Conservation (phyloP, 2,797 vertebrate species). For the Rhinatrema bivittatum region DNA sequence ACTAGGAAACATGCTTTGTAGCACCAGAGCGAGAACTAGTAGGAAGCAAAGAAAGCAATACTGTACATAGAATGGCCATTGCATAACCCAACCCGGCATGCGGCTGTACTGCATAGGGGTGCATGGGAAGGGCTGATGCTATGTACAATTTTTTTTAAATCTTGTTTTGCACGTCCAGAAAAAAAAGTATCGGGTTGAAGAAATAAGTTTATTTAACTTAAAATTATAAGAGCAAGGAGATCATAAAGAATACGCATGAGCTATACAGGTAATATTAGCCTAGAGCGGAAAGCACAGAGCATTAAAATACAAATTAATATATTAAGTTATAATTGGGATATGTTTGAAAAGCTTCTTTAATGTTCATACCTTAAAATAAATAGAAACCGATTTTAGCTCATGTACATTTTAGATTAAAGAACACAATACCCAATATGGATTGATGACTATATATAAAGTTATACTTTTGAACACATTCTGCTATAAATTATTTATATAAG, state of each 20-base stretch:
- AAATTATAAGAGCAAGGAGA: slow-evolving; percentile 25
- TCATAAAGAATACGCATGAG: slow-evolving; percentile 61
- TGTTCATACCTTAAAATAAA: slow-evolving; percentile 60
- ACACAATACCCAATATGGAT: slow-evolving; percentile 75
- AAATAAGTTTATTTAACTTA: slow-evolving; percentile 52
- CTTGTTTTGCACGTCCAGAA: slow-evolving; percentile 68
- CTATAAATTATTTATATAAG: slow-evolving; percentile 96
- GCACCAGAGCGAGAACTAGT: slow-evolving; percentile 65
- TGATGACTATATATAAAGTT: slow-evolving; percentile 82
- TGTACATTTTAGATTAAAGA: slow-evolving; percentile 79
- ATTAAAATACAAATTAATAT: slow-evolving; percentile 71
- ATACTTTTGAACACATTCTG: slow-evolving; percentile 86
- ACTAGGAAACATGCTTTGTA: slow-evolving; percentile 65
- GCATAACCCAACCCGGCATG: slow-evolving; percentile 62
- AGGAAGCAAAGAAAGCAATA: slow-evolving; percentile 73
- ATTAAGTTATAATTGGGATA: slow-evolving; percentile 76
- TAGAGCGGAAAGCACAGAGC: slow-evolving; percentile 53
- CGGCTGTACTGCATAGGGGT: slow-evolving; percentile 61
- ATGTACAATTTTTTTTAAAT: no score
- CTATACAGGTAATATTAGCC: slow-evolving; percentile 56
- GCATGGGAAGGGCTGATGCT: slow-evolving; percentile 69
- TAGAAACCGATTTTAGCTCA: slow-evolving; percentile 68
- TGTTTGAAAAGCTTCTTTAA: slow-evolving; percentile 66
- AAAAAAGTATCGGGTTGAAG: slow-evolving; percentile 55
- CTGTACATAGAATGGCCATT: slow-evolving; percentile 68